Conservation (phyloP, 2,888 invertebrate genomes). For the Thera britannica region DNA sequence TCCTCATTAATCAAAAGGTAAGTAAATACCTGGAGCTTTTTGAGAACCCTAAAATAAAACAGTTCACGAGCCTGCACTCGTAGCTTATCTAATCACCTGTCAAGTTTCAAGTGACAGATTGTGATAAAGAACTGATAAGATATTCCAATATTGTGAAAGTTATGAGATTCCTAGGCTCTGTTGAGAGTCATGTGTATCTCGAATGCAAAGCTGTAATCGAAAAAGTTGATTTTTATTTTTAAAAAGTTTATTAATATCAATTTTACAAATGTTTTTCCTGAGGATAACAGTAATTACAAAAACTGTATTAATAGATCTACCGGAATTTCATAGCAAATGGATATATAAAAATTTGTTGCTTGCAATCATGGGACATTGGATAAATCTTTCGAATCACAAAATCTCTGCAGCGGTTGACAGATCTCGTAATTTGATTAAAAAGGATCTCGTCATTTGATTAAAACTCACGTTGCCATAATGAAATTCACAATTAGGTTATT, state of each 20-base stretch:
- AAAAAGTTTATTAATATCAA: neutral
- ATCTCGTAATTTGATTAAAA: too few relatives aligned
- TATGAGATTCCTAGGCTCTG: neutral
- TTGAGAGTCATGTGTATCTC: neutral
- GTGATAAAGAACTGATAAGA: conserved; percentile 13
- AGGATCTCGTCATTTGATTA: too few relatives aligned
- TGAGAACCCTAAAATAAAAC: conserved; percentile 16
- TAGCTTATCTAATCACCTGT: conserved; percentile 24
- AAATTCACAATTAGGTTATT: too few relatives aligned
- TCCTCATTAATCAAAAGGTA: neutral
- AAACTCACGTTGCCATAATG: too few relatives aligned
- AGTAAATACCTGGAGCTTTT: conserved; percentile 6
- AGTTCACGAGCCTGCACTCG: conserved; percentile 4
- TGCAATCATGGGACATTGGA: too few relatives aligned
- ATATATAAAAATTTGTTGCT: too few relatives aligned
- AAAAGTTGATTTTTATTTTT: neutral
- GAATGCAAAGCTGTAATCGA: neutral
- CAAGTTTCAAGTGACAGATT: conserved; percentile 12
- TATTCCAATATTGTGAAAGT: conserved; percentile 20
- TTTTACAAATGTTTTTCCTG: too few relatives aligned
- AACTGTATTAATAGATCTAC: too few relatives aligned
- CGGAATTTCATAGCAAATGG: too few relatives aligned
- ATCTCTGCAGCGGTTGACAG: too few relatives aligned
- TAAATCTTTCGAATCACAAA: too few relatives aligned
- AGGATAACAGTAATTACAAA: too few relatives aligned